Percentiles rank a stretch among this genome's conserved stretches.
These are phyloP conservation scores for Tinea pellionella DNA, from an alignment of 2,888 invertebrate species.

Conservation along the genomic window DNA sequence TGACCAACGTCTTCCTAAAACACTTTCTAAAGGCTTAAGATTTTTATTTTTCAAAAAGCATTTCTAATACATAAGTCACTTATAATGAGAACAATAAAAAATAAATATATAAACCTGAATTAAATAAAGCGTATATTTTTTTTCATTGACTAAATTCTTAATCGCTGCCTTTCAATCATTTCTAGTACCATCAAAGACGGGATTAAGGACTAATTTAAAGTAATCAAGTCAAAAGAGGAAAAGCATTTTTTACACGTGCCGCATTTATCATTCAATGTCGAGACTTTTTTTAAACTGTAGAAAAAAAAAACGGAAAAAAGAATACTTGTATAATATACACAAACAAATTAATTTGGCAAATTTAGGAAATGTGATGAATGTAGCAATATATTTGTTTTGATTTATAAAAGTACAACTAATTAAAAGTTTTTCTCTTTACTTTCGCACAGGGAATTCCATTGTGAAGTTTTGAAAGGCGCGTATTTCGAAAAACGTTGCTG, in stretches of 20 bases:
- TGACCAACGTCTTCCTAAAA: too few species aligned
- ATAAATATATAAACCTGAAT: too few species aligned
- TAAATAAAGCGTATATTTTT: too few species aligned
- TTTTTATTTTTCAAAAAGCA: too few species aligned
- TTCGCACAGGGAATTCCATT: slow-evolving; percentile 14
- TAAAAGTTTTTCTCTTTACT: slow-evolving; percentile 23
- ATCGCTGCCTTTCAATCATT: not conserved
- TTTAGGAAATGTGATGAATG: not conserved
- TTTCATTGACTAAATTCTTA: not conserved
- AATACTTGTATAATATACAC: too few species aligned
- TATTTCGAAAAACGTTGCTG: slow-evolving; percentile 22
- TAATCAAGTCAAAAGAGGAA: not conserved
- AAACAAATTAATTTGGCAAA: not conserved
- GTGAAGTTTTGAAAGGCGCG: slow-evolving; percentile 21
- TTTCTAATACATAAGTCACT: too few species aligned
- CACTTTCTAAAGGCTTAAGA: too few species aligned
- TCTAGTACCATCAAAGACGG: not conserved
- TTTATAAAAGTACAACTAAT: slow-evolving; percentile 23
- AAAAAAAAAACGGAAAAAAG: too few species aligned
- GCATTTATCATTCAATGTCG: not conserved
- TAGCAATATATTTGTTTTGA: slow-evolving; percentile 15
- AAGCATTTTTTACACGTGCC: not conserved
- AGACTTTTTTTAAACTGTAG: too few species aligned
- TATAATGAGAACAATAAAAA: too few species aligned
- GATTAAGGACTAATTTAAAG: not conserved